A percentile compares a stretch with the other conserved stretches of the same genome.
Evolutionary conservation across 1,140 invertebrate genomes (phyloP).

Genomic region (Arion vulgaris): DNA sequence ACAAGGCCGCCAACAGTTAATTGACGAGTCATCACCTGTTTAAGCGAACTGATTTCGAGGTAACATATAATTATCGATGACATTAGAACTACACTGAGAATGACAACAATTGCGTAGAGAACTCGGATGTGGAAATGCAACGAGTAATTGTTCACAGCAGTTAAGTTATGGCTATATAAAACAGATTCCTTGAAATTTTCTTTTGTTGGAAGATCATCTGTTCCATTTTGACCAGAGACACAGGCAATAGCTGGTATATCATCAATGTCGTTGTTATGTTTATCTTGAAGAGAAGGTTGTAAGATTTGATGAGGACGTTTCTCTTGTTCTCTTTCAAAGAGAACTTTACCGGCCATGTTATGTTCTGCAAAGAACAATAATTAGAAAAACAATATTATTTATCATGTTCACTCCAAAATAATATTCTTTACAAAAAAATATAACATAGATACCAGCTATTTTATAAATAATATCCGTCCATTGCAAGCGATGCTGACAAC

Average conservation of each 20-base stretch:
- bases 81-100: background rate
- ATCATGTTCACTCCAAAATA: no score
- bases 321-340: background rate
- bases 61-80: background rate
- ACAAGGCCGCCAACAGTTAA: background rate
- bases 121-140: background rate
- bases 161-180: background rate
- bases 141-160: background rate
- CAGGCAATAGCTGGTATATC: background rate
- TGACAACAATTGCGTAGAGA: background rate
- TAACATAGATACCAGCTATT: no score
- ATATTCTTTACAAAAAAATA: no score
- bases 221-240: background rate
- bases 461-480: no score
- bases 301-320: background rate
- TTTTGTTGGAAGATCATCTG: background rate
- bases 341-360: background rate
- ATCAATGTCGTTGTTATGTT: background rate
- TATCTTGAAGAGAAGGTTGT: background rate
- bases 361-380: background rate
- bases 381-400: no score
- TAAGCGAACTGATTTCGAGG: conserved; percentile 8
- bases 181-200: background rate
- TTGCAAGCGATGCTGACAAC: no score
- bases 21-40: background rate